These are phyloP conservation scores for Cochlearius cochlearius DNA, from an alignment of 2,113 vertebrate species.

Conservation along the genomic window DNA sequence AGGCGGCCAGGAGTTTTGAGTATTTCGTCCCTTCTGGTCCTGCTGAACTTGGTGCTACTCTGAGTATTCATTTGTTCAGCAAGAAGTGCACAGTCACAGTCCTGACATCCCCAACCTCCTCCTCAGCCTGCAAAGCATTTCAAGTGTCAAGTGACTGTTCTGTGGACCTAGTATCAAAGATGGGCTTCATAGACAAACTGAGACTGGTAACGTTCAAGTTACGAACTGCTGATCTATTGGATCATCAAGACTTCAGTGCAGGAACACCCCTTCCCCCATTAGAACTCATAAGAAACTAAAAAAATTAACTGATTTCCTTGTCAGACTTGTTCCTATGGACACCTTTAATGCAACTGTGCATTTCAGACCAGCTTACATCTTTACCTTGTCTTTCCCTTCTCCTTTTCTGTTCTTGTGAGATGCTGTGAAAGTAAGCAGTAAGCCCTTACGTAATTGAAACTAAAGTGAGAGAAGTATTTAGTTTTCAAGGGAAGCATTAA, in stretches of 20 bases:
- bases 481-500: background rate
- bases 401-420: background rate
- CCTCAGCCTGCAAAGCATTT: background rate
- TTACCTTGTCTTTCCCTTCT: background rate
- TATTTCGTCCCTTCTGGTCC: background rate
- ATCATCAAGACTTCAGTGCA: background rate
- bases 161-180: background rate
- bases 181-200: background rate
- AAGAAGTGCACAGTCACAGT: background rate
- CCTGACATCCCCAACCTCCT: background rate
- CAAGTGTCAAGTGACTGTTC: background rate
- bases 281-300: background rate
- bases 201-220: background rate
- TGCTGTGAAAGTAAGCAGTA: background rate
- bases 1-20: background rate
- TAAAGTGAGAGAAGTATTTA: background rate
- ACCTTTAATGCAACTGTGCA: background rate
- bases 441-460: background rate
- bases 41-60: background rate
- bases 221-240: background rate
- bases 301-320: background rate
- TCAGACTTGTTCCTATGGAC: background rate
- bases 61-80: background rate
- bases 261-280: background rate
- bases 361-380: background rate